Evolutionary conservation across 1,140 invertebrate species (phyloP), one percentile per base, ranked within the genome.

Genomic region (Aphaenogaster ashmeadi): DNA sequence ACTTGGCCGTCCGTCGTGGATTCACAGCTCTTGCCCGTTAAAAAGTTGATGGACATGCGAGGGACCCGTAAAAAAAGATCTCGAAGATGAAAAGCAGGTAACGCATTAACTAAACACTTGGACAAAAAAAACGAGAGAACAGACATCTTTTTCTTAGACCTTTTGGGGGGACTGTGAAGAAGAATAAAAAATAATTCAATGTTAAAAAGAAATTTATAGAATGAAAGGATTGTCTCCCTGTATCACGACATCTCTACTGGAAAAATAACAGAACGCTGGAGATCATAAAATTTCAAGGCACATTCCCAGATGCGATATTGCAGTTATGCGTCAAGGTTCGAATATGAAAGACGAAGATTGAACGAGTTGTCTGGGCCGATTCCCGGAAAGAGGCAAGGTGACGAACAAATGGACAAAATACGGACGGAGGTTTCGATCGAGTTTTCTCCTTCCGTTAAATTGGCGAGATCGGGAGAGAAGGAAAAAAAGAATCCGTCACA

Each of bases 401-500:
- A 79, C 21, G 41, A 38, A 44, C n/a, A 54, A 52, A 41, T 18
- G 74, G 15, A 33, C 33, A 9, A 50, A 47, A 58, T 6, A 60
- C 18, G 13, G 13, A 44, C 33, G 33, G 36, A 41, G 62, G 56
- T 58, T 64, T 74, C 21, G 66, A 91, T 91, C 72, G 86, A 90
- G 52, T 74, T 69, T 62, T 75, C 72, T 74, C 52, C 66, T 36
- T 58, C n/a, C 60, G 52, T 21, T 47, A 71, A 58, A 91, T 90
- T 84, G 72, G 79, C 81, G 33, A 88, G 67, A 78, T 78, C 56
- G 50, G 18, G 27, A 54, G 33, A 88, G 13, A 52, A 6, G 21
- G 36, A 50, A 85, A 91, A 88, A 90, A 88, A 87, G 87, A 88
- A 88, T 89, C 81, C 58, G 75, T 91, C 86, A 77, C 83, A 89